phyloP scores from a whole-genome alignment of 2,888 invertebrate genomes.

The Drosophila silvestris region DNA sequence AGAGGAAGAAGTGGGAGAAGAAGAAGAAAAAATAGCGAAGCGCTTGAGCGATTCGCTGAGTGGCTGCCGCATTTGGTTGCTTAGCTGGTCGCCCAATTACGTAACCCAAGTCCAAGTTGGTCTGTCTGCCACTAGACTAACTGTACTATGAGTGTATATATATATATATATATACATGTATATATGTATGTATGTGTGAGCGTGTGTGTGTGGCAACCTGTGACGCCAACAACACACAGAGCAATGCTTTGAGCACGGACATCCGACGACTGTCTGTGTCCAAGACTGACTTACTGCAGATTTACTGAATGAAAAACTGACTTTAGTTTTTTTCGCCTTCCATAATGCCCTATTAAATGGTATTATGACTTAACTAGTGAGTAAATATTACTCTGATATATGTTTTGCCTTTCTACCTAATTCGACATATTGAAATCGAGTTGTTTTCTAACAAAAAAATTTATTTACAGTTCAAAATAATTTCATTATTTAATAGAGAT shows the following conservation, averaged over 20 bases:
- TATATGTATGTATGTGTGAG: constrained; percentile 16
- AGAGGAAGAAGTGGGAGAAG: constrained; percentile 9
- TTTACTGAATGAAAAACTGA: constrained; percentile 63
- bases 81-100: constrained; percentile 70
- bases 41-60: constrained; percentile 71
- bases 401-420: background rate
- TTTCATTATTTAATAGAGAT: background rate
- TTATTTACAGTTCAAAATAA: background rate
- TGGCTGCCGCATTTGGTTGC: constrained; percentile 61
- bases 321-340: constrained; percentile 16
- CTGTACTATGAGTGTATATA: constrained; percentile 48
- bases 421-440: background rate
- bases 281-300: constrained; percentile 35
- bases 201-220: constrained; percentile 63
- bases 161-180: constrained; percentile 14
- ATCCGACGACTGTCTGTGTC: constrained; percentile 55
- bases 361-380: background rate
- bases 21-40: constrained; percentile 48
- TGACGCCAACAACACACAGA: constrained; percentile 43
- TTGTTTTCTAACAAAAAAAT: background rate
- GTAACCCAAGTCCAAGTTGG: constrained; percentile 72
- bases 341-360: constrained; percentile 19
- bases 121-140: constrained; percentile 55
- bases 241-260: constrained; percentile 56
- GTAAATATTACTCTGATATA: background rate